phyloP scores from a whole-genome alignment of 1,140 invertebrate species.

The Saccostrea glomerata region DNA sequence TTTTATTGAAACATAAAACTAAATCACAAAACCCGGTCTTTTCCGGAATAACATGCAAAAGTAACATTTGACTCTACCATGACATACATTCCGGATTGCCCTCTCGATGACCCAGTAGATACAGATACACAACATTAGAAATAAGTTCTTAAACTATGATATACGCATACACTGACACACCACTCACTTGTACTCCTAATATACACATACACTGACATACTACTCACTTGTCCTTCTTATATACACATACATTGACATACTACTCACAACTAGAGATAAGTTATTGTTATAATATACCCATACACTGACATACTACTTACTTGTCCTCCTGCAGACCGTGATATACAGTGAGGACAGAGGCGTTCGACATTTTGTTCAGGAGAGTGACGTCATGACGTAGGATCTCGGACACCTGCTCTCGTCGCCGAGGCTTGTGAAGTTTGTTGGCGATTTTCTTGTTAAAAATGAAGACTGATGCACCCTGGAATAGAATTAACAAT shows the following conservation, averaged over 20 bases:
- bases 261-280: neutral
- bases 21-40: too few relatives aligned
- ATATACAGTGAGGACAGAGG: slow-evolving; percentile 87
- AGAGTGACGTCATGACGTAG: slow-evolving; percentile 89
- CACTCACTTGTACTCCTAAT: too few relatives aligned
- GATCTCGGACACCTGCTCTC: slow-evolving; percentile 94
- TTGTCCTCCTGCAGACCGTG: slow-evolving; percentile 81
- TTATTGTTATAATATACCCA: neutral
- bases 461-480: slow-evolving; percentile 96
- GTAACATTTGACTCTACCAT: too few relatives aligned
- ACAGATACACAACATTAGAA: too few relatives aligned
- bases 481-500: slow-evolving; percentile 82
- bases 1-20: too few relatives aligned
- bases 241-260: too few relatives aligned
- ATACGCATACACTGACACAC: neutral
- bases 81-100: too few relatives aligned
- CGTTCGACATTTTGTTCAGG: slow-evolving; percentile 92
- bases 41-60: too few relatives aligned
- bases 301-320: slow-evolving; percentile 59
- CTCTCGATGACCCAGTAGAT: too few relatives aligned
- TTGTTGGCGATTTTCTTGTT: slow-evolving; percentile 96
- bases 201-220: too few relatives aligned
- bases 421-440: slow-evolving; percentile 94
- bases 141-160: neutral
- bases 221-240: too few relatives aligned